Evolutionary conservation across 2,888 invertebrate species (phyloP).

Genomic region (Penaeus monodon): DNA sequence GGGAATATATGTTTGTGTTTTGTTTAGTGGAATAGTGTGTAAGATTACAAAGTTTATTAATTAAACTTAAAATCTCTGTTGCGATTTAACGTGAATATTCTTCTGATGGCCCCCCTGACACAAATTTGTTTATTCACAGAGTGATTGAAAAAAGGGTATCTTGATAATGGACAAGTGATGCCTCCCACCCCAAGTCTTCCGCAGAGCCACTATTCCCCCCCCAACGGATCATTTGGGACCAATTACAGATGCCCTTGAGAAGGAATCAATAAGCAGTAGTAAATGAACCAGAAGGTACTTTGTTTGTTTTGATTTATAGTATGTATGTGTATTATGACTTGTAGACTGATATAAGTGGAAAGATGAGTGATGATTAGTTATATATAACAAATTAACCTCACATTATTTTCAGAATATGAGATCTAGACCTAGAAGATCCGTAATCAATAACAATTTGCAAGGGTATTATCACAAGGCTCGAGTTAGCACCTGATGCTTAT

Average conservation of each 20-base stretch:
- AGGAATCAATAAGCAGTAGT: slow-evolving; percentile 66
- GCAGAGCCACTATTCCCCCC: slow-evolving; percentile 67
- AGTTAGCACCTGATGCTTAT: slow-evolving; percentile 73
- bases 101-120: neutral
- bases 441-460: slow-evolving; percentile 71
- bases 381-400: no score
- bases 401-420: slow-evolving; percentile 69
- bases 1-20: no score
- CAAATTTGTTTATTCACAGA: slow-evolving; percentile 65
- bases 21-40: no score
- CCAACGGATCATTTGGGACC: slow-evolving; percentile 69
- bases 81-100: neutral
- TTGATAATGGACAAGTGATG: slow-evolving; percentile 69
- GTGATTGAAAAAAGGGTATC: slow-evolving; percentile 69
- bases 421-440: slow-evolving; percentile 71
- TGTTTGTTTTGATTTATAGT: no score
- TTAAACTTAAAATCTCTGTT: neutral
- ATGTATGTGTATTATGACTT: no score
- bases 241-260: slow-evolving; percentile 67
- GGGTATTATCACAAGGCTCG: slow-evolving; percentile 71
- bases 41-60: no score
- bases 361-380: no score
- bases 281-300: slow-evolving; percentile 66
- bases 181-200: slow-evolving; percentile 68
- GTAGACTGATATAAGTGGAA: no score